Evolutionary conservation across 1,140 invertebrate species (phyloP).

Genomic region (Drosophila guanche): DNA sequence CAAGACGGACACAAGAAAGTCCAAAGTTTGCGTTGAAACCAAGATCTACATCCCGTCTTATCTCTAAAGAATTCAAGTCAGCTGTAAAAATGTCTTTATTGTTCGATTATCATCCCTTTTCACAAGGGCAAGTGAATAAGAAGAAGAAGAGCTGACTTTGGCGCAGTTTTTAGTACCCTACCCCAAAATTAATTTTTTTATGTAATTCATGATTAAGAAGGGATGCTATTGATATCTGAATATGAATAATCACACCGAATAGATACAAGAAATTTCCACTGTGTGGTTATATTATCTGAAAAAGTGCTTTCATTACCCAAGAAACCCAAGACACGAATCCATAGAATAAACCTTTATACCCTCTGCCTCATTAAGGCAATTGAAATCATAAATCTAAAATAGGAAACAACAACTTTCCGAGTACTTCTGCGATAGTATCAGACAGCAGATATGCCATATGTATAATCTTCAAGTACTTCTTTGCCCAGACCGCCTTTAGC

Average conservation of each 20-base stretch:
- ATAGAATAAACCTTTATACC: too few species aligned
- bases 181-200: too few species aligned
- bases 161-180: too few species aligned
- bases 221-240: too few species aligned
- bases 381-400: slow-evolving; percentile 7
- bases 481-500: neutral
- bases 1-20: neutral
- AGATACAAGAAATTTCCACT: too few species aligned
- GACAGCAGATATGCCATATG: slow-evolving; percentile 3
- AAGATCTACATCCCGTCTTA: slow-evolving; percentile 15
- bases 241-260: too few species aligned
- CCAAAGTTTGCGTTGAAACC: slow-evolving; percentile 6
- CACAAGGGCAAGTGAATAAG: slow-evolving; percentile 4
- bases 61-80: neutral
- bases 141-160: too few species aligned
- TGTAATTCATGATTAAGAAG: too few species aligned
- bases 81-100: slow-evolving; percentile 11
- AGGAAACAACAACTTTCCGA: neutral
- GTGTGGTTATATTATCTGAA: too few species aligned
- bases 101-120: slow-evolving; percentile 8
- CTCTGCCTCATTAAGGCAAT: neutral
- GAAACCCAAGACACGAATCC: too few species aligned
- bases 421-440: neutral
- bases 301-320: too few species aligned
- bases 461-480: neutral